Conservation (phyloP, 2,113 vertebrate genomes). For the Lepus timidus region DNA sequence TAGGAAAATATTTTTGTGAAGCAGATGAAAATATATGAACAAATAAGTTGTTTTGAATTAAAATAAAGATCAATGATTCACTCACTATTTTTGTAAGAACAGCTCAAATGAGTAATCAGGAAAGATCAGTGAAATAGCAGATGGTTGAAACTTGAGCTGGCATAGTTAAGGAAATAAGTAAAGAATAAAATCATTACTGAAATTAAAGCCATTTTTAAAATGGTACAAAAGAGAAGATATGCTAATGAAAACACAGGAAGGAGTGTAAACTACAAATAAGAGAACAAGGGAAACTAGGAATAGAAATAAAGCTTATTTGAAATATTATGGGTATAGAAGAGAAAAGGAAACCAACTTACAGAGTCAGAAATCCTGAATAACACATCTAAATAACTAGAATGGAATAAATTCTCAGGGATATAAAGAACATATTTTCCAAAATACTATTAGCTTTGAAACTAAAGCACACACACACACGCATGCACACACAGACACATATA, state of each 20-base stretch:
- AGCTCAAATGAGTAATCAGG: background rate
- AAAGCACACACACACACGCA: background rate
- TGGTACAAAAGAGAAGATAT: background rate
- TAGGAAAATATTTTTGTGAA: background rate
- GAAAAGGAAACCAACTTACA: background rate
- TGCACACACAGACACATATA: no score
- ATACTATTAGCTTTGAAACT: background rate
- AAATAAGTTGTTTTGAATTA: background rate
- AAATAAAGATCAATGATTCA: conserved; percentile 3
- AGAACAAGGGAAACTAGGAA: background rate
- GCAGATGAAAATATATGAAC: background rate
- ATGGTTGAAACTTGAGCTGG: background rate
- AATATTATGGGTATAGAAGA: background rate
- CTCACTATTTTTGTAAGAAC: background rate
- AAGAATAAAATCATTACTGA: background rate
- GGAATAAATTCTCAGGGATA: background rate
- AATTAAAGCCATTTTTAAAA: background rate
- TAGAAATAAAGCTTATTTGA: background rate
- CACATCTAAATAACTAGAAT: background rate
- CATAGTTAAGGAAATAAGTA: background rate
- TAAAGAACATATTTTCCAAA: background rate
- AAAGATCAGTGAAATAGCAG: background rate
- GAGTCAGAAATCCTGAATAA: background rate
- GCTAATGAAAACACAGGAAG: background rate
- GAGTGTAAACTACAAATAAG: background rate